Percentiles rank a stretch among this genome's conserved stretches.
Conservation (phyloP, 2,797 vertebrate species). For the Picus viridis region DNA sequence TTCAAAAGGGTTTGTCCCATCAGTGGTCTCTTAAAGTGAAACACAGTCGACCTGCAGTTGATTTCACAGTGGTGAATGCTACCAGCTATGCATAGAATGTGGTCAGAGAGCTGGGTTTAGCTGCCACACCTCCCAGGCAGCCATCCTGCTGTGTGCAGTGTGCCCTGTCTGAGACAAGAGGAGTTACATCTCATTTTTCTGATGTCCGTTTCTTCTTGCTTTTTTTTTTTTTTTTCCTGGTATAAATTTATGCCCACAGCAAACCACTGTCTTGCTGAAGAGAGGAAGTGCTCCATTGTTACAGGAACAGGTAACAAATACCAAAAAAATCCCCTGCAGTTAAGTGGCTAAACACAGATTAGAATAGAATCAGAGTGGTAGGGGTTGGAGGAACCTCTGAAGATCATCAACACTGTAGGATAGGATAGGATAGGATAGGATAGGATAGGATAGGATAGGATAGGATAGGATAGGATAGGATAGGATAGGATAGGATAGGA, state of each 20-base stretch:
- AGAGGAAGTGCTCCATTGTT: conserved; percentile 23
- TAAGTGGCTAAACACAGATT: neutral
- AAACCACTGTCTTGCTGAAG: neutral
- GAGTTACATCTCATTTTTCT: conserved; percentile 30
- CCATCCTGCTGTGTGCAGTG: neutral
- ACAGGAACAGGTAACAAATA: conserved; percentile 36
- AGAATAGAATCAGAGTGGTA: no score
- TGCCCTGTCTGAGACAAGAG: neutral
- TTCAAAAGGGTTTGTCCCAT: neutral
- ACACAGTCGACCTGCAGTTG: neutral
- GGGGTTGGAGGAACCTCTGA: no score
- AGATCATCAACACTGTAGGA: no score
- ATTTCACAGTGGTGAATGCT: neutral
- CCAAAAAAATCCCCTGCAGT: neutral
- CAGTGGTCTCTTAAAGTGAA: neutral
- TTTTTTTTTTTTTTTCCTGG: neutral
- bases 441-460: no score
- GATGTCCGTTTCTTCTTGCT: conserved; percentile 16
- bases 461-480: no score
- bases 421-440: no score
- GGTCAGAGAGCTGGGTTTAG: neutral
- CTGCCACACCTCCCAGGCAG: conserved; percentile 1
- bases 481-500: no score
- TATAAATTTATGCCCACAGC: neutral
- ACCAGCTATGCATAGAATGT: neutral